Evolutionary conservation across 2,797 vertebrate species (phyloP).

Genomic region (Labroides dimidiatus): DNA sequence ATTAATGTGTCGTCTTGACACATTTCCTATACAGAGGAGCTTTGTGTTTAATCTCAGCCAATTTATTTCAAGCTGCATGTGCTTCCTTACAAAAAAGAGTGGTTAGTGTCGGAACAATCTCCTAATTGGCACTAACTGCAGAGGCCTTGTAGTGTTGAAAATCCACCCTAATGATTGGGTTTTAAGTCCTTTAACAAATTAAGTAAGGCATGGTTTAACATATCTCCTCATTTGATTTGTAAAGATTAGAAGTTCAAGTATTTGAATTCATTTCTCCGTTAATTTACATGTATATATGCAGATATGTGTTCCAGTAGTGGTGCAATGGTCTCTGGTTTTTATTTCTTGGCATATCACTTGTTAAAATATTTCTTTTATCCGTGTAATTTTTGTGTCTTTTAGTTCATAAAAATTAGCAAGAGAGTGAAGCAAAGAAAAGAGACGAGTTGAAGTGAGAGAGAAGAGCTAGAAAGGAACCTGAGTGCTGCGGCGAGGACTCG

Average conservation of each 20-base stretch:
- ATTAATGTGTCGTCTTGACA: background rate
- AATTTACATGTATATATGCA: conserved; percentile 5
- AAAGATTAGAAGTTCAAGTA: background rate
- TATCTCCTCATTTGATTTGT: background rate
- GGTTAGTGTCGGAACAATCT: conserved; percentile 1
- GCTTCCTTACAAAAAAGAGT: background rate
- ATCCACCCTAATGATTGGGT: background rate
- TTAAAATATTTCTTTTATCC: background rate
- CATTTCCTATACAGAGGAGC: background rate
- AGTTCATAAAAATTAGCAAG: background rate
- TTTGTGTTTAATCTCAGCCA: background rate
- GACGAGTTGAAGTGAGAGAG: background rate
- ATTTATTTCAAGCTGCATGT: background rate
- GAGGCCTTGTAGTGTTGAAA: background rate
- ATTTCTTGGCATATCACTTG: background rate
- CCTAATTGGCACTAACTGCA: conserved; percentile 3
- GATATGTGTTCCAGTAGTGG: conserved; percentile 4
- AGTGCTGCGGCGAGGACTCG: too few relatives aligned
- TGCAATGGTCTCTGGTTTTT: background rate
- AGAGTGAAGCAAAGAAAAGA: background rate
- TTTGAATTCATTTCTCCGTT: background rate
- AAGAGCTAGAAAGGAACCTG: background rate
- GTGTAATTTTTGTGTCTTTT: background rate
- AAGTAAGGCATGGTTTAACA: background rate
- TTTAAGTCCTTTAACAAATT: background rate